Percentiles rank a stretch among this genome's conserved stretches.
Conservation (phyloP, 2,797 vertebrate species). For the Dryobates pubescens region DNA sequence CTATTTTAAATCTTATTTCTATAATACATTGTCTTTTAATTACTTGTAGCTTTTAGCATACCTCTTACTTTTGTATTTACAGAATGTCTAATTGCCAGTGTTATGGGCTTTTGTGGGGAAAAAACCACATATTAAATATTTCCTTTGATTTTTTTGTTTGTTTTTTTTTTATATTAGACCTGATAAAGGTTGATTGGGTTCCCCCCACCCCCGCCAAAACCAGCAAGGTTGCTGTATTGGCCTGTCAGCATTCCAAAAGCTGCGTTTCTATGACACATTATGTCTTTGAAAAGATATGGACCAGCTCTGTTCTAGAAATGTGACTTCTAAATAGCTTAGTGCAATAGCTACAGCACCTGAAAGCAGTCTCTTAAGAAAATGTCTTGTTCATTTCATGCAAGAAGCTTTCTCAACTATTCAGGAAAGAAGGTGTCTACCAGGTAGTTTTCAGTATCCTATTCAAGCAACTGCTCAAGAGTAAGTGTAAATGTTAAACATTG, state of each 20-base stretch:
- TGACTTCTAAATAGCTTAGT: conserved; percentile 50
- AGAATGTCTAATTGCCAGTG: not conserved
- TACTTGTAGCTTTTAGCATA: conserved; percentile 27
- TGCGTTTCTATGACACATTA: conserved; percentile 73
- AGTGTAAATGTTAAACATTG: conserved; percentile 49
- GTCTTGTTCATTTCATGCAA: conserved; percentile 43
- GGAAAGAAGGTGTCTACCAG: conserved; percentile 38
- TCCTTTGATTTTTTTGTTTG: not conserved
- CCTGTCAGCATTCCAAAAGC: conserved; percentile 64
- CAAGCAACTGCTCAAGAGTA: conserved; percentile 40
- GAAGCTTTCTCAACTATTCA: not conserved
- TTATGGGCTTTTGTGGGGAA: not conserved
- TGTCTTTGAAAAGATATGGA: conserved; percentile 76
- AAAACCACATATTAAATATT: too few species aligned
- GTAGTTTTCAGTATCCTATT: conserved; percentile 47
- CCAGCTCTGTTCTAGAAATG: conserved; percentile 47
- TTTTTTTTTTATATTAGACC: not conserved
- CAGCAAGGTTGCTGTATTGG: conserved; percentile 66
- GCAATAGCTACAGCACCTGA: conserved; percentile 18
- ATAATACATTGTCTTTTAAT: conserved; percentile 3
- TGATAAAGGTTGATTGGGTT: conserved; percentile 50
- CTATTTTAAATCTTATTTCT: conserved; percentile 29
- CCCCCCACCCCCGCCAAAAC: conserved; percentile 47
- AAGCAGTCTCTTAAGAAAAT: conserved; percentile 42
- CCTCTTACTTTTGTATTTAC: not conserved